Conservation (phyloP, 2,113 vertebrate genomes). For the Sphyrna mokarran region DNA sequence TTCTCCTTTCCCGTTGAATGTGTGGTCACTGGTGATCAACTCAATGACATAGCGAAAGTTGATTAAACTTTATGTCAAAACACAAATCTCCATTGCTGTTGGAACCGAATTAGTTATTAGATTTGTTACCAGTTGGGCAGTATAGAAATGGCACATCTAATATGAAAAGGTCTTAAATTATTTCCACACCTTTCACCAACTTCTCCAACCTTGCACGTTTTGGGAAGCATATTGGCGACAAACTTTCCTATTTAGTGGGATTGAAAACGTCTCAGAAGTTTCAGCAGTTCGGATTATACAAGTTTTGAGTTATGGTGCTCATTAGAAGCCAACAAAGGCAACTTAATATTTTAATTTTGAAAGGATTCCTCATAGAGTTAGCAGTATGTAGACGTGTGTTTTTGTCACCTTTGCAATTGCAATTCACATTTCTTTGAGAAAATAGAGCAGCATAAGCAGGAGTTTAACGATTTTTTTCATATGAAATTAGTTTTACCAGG, state of each 20-base stretch:
- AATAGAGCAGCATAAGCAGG: neutral
- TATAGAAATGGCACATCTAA: neutral
- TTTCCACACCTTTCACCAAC: neutral
- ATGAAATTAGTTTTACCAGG: neutral
- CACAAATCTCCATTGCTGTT: neutral
- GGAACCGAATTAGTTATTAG: neutral
- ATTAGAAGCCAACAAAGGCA: neutral
- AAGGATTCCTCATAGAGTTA: neutral
- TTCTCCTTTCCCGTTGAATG: neutral
- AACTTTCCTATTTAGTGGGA: neutral
- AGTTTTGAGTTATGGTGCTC: neutral
- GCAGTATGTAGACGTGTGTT: neutral
- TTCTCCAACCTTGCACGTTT: neutral
- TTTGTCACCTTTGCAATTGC: neutral
- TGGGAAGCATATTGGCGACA: neutral
- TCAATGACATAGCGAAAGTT: slow-evolving; percentile 2
- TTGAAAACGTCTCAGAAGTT: neutral
- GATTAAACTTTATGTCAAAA: slow-evolving; percentile 32
- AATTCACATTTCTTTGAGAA: neutral
- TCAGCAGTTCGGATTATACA: neutral
- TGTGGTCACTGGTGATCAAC: neutral
- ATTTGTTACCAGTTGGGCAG: neutral
- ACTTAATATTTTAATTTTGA: neutral
- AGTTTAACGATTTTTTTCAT: neutral
- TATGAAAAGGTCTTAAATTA: neutral